phyloP scores from a whole-genome alignment of 2,888 invertebrate species.

The Siphonodentalium dalli region DNA sequence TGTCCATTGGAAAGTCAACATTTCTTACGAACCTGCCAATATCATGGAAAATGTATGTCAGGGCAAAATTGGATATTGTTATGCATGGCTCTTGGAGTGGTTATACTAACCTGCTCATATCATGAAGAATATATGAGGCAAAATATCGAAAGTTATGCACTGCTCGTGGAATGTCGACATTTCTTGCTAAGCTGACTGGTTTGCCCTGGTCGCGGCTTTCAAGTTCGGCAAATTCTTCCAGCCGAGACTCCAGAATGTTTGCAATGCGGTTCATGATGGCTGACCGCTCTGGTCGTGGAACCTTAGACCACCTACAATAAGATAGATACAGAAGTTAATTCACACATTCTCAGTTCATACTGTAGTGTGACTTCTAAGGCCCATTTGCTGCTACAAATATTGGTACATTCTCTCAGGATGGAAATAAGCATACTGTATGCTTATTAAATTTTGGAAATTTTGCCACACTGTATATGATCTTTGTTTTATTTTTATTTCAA shows the following conservation, averaged over 20 bases:
- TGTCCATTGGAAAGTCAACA: too few species aligned
- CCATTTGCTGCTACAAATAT: too few species aligned
- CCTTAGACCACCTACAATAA: slow-evolving; percentile 67
- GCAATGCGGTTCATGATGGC: slow-evolving; percentile 66
- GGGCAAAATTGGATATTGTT: too few species aligned
- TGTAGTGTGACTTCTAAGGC: too few species aligned
- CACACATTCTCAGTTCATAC: too few species aligned
- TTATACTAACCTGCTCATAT: slow-evolving; percentile 60
- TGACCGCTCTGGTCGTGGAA: slow-evolving; percentile 63
- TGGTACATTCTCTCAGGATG: too few species aligned
- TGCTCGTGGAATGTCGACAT: slow-evolving; percentile 69
- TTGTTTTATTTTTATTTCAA: too few species aligned
- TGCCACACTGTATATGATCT: too few species aligned
- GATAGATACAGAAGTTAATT: slow-evolving; percentile 2
- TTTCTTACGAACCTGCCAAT: too few species aligned
- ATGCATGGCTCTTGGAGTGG: neutral
- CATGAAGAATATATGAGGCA: slow-evolving; percentile 65
- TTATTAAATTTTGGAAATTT: too few species aligned
- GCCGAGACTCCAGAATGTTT: slow-evolving; percentile 66
- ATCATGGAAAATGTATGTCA: too few species aligned
- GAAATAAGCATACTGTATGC: too few species aligned
- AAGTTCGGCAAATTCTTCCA: slow-evolving; percentile 67
- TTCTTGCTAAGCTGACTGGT: slow-evolving; percentile 66
- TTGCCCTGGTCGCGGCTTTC: slow-evolving; percentile 71
- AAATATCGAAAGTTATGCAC: slow-evolving; percentile 69